A percentile compares a stretch with the other conserved stretches of the same genome.
These are phyloP conservation scores for Eremobia ochroleuca DNA, from an alignment of 2,888 invertebrate genomes.

Conservation along the genomic window DNA sequence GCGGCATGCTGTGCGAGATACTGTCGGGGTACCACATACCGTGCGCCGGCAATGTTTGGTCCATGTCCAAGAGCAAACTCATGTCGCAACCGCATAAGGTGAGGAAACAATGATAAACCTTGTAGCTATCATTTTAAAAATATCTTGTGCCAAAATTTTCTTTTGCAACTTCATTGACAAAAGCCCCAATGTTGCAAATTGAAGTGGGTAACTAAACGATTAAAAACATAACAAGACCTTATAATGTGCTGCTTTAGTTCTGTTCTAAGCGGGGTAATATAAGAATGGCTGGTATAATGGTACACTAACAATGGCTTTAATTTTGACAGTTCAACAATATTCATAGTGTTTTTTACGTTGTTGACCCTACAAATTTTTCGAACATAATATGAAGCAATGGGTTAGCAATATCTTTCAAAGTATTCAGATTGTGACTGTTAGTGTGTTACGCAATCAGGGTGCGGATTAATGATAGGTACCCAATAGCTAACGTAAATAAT, in stretches of 20 bases:
- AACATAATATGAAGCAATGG: neutral
- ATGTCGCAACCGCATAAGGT: constrained; percentile 75
- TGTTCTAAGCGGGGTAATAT: neutral
- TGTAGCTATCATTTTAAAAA: neutral
- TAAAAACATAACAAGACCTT: neutral
- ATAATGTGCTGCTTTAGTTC: neutral
- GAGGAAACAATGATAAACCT: constrained; percentile 6
- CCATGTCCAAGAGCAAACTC: constrained; percentile 78
- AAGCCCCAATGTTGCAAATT: neutral
- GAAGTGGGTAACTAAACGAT: neutral
- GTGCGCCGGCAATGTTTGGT: constrained; percentile 74
- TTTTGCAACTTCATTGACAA: neutral
- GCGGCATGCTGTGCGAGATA: constrained; percentile 76
- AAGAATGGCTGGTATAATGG: too few species aligned
- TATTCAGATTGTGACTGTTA: neutral
- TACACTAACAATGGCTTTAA: neutral
- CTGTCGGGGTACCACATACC: constrained; percentile 79
- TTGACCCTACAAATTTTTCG: neutral
- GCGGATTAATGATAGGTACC: neutral
- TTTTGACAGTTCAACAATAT: neutral
- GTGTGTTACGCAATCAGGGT: neutral
- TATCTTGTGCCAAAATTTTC: neutral
- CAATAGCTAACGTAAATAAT: neutral
- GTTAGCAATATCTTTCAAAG: neutral
- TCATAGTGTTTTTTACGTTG: neutral